Percentiles rank a stretch among this genome's conserved stretches.
These are phyloP conservation scores for Tinea semifulvella DNA, from an alignment of 2,888 invertebrate genomes.

Conservation along the genomic window DNA sequence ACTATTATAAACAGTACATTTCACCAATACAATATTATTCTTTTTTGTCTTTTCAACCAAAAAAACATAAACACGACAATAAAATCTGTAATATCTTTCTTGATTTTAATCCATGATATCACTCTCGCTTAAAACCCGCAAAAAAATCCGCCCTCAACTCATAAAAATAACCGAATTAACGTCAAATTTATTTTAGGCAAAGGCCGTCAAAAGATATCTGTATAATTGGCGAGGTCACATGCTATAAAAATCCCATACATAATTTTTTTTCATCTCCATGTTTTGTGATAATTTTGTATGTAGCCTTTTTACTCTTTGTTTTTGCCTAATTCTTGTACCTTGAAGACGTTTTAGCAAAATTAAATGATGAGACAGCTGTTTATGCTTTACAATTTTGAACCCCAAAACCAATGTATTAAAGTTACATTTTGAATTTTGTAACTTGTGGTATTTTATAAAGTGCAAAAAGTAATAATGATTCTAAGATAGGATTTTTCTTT, in stretches of 20 bases:
- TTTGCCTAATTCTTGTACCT: not conserved
- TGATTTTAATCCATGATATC: too few relatives aligned
- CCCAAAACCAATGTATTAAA: not conserved
- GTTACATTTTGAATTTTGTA: not conserved
- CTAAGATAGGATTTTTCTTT: not conserved
- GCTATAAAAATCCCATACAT: not conserved
- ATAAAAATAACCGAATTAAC: too few relatives aligned
- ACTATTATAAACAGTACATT: too few relatives aligned
- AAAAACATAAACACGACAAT: too few relatives aligned
- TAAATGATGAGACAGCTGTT: not conserved
- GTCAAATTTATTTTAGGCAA: too few relatives aligned
- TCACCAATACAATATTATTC: too few relatives aligned
- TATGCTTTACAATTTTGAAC: not conserved
- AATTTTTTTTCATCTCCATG: not conserved
- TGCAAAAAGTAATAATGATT: not conserved
- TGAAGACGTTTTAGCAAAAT: not conserved
- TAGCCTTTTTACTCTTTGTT: not conserved
- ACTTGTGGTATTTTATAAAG: too few relatives aligned
- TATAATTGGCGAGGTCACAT: not conserved
- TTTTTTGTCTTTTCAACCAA: too few relatives aligned
- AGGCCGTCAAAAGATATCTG: too few relatives aligned
- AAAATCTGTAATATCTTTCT: too few relatives aligned
- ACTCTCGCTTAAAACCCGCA: too few relatives aligned
- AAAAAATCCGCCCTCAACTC: too few relatives aligned
- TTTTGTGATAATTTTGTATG: not conserved